These are phyloP conservation scores for Gambusia yucatana DNA, from an alignment of 2,797 vertebrate species.

Conservation along the genomic window DNA sequence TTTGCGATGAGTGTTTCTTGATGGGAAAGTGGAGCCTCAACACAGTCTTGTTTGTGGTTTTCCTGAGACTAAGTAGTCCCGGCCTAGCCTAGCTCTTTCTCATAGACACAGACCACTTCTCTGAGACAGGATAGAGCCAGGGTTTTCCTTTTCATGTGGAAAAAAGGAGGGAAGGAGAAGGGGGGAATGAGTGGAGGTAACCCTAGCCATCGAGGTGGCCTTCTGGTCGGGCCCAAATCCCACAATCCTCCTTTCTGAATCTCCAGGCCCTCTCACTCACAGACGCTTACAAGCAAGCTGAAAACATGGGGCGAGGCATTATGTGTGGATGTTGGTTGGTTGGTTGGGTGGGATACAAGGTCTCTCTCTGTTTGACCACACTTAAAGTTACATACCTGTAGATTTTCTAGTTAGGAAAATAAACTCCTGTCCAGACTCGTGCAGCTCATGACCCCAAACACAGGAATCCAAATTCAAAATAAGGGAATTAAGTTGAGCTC, in stretches of 20 bases:
- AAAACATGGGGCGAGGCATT: constrained; percentile 36
- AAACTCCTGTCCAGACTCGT: constrained; percentile 50
- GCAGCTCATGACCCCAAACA: constrained; percentile 58
- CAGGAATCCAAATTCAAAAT: constrained; percentile 58
- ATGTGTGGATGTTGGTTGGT: constrained; percentile 4
- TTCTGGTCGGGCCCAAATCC: constrained; percentile 59
- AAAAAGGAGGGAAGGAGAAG: constrained; percentile 55
- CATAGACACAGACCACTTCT: constrained; percentile 44
- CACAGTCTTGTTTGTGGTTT: constrained; percentile 66
- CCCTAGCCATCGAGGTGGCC: constrained; percentile 75
- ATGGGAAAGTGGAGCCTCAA: constrained; percentile 54
- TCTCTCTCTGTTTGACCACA: constrained; percentile 57
- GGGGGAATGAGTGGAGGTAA: constrained; percentile 75
- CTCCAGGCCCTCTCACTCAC: constrained; percentile 30
- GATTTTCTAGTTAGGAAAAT: constrained; percentile 65
- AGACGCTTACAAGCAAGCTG: constrained; percentile 13
- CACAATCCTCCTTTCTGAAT: constrained; percentile 54
- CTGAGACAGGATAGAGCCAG: constrained; percentile 61
- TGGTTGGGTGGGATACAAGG: constrained; percentile 45
- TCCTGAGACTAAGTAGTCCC: constrained; percentile 69
- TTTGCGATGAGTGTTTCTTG: constrained; percentile 46
- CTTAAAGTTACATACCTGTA: constrained; percentile 53
- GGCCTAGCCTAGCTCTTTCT: constrained; percentile 47
- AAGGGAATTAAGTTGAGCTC: constrained; percentile 47
- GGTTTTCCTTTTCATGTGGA: constrained; percentile 72